These are phyloP conservation scores for Dendroctonus ponderosae DNA, from an alignment of 1,140 invertebrate species.

Conservation along the genomic window DNA sequence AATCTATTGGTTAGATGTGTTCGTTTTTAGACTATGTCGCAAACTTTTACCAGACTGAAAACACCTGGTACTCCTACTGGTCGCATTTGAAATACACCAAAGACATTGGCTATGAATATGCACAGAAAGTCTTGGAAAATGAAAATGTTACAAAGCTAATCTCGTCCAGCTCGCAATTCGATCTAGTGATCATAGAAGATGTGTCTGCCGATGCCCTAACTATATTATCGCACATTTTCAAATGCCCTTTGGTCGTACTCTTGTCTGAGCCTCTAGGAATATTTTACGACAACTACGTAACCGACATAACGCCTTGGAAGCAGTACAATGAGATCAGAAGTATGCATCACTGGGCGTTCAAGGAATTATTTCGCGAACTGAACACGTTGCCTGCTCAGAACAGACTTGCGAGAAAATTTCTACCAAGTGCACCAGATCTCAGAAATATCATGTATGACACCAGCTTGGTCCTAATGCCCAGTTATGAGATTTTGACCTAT, in stretches of 20 bases:
- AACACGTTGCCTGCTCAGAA: constrained; percentile 7
- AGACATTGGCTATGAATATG: constrained; percentile 4
- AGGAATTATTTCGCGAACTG: constrained; percentile 8
- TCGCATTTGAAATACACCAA: constrained; percentile 3
- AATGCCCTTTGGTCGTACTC: constrained; percentile 11
- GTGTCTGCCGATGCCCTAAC: constrained; percentile 4
- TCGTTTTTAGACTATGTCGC: constrained; percentile 5
- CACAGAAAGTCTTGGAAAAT: constrained; percentile 5
- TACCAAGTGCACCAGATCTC: constrained; percentile 7
- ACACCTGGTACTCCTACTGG: not conserved
- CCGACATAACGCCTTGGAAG: not conserved
- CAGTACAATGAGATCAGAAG: not conserved
- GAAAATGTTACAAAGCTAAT: constrained; percentile 4
- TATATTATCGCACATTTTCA: constrained; percentile 9
- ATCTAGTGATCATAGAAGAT: constrained; percentile 12
- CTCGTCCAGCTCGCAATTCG: constrained; percentile 1
- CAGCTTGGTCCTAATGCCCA: constrained; percentile 13
- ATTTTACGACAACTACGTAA: constrained; percentile 14
- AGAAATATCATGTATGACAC: constrained; percentile 6
- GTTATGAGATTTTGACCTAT: not conserved
- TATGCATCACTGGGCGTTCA: not conserved
- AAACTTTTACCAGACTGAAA: constrained; percentile 3
- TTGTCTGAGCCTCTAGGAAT: constrained; percentile 8
- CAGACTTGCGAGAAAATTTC: not conserved
- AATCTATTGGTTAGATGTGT: not conserved